These are phyloP conservation scores for Bombylius discolor DNA, from an alignment of 2,888 invertebrate species.

Conservation along the genomic window DNA sequence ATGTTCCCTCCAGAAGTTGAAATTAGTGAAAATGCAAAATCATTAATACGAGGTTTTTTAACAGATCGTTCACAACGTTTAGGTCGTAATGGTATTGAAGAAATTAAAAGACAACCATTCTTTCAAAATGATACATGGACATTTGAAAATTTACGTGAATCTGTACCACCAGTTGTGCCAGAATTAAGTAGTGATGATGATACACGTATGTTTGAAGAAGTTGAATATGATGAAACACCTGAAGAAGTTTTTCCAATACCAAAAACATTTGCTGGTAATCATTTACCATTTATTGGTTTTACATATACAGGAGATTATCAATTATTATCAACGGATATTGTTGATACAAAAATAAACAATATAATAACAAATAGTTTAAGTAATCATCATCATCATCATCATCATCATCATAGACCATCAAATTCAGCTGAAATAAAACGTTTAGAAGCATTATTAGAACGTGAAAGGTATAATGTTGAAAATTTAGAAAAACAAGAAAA, in stretches of 20 bases:
- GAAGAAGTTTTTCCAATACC: constrained; percentile 93
- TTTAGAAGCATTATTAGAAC: constrained; percentile 60
- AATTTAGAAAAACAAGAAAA: constrained; percentile 64
- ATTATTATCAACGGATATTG: constrained; percentile 49
- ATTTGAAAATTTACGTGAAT: constrained; percentile 86
- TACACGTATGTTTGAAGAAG: constrained; percentile 96
- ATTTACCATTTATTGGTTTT: constrained; percentile 96
- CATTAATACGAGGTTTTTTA: constrained; percentile 83
- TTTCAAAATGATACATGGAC: constrained; percentile 97
- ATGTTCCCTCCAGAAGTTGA: constrained; percentile 91
- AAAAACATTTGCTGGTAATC: constrained; percentile 96
- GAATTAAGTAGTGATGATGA: constrained; percentile 93
- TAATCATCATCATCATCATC: constrained; percentile 25
- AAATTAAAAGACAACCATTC: constrained; percentile 89
- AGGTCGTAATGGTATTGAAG: constrained; percentile 83
- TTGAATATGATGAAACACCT: constrained; percentile 83
- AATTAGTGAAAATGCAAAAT: constrained; percentile 76
- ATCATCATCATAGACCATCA: constrained; percentile 34
- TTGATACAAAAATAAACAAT: constrained; percentile 48
- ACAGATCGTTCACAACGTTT: constrained; percentile 82
- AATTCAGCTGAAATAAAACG: constrained; percentile 52
- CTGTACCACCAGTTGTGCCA: constrained; percentile 93
- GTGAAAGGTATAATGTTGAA: constrained; percentile 58
- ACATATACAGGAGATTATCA: constrained; percentile 93
- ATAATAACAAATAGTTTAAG: constrained; percentile 26